Conservation (phyloP, 2,888 invertebrate species). For the Taenaris catops region DNA sequence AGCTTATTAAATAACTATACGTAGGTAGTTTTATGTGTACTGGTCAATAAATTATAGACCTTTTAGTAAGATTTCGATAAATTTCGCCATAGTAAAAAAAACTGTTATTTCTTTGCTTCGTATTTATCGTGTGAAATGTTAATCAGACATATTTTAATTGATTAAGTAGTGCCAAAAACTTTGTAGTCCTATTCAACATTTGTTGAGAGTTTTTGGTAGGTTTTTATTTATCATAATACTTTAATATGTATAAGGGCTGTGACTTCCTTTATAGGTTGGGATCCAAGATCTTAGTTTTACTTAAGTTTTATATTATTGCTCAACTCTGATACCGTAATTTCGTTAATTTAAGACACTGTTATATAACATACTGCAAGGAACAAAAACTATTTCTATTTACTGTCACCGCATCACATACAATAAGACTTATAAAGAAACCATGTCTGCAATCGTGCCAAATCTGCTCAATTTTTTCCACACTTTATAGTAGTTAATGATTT, state of each 20-base stretch:
- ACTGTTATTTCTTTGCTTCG: no score
- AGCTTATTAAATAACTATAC: constrained; percentile 56
- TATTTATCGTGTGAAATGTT: no score
- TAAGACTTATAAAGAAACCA: constrained; percentile 18
- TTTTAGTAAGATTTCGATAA: no score
- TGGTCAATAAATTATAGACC: constrained; percentile 28
- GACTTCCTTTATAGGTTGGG: constrained; percentile 63
- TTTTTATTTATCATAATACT: constrained; percentile 10
- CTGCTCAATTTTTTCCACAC: constrained; percentile 62
- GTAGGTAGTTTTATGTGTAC: constrained; percentile 58
- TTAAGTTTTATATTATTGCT: constrained; percentile 33
- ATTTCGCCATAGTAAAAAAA: no score
- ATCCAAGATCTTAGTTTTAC: constrained; percentile 51
- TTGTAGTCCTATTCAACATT: constrained; percentile 40
- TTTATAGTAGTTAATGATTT: constrained; percentile 35
- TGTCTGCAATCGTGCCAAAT: constrained; percentile 55
- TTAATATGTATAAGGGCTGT: constrained; percentile 60
- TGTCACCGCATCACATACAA: constrained; percentile 13
- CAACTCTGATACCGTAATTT: constrained; percentile 13
- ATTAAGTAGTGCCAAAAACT: constrained; percentile 46
- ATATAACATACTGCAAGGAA: neutral
- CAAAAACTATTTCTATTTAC: neutral
- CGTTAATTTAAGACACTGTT: constrained; percentile 4
- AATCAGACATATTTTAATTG: no score
- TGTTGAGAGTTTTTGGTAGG: constrained; percentile 14